These are phyloP conservation scores for Petaurus breviceps DNA, from an alignment of 2,113 vertebrate species.

Conservation along the genomic window DNA sequence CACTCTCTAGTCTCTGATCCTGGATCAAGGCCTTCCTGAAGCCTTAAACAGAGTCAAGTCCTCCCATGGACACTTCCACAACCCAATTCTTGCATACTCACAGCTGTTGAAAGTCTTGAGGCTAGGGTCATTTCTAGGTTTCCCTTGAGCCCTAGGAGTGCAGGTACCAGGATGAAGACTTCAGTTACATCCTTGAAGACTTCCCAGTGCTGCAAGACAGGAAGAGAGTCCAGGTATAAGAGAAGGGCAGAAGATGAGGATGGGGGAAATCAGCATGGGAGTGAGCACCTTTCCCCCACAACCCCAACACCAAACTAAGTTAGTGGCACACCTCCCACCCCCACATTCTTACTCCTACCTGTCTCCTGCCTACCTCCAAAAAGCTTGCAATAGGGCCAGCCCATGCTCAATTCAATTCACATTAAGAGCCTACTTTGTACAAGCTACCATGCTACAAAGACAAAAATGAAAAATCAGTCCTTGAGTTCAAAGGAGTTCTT, in stretches of 20 bases:
- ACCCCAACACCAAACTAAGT: slow-evolving; percentile 1
- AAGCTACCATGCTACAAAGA: neutral
- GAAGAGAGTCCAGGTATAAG: slow-evolving; percentile 51
- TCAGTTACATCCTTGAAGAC: slow-evolving; percentile 96
- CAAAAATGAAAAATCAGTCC: neutral
- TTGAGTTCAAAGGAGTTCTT: neutral
- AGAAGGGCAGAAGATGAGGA: neutral
- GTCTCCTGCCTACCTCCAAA: neutral
- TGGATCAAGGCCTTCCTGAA: neutral
- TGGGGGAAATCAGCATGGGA: slow-evolving; percentile 35
- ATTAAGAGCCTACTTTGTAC: neutral
- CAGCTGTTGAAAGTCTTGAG: slow-evolving; percentile 96
- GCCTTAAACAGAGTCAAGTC: neutral
- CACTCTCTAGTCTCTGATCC: neutral
- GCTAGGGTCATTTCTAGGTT: slow-evolving; percentile 99
- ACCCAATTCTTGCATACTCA: slow-evolving; percentile 83
- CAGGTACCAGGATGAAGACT: slow-evolving; percentile 98
- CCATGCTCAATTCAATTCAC: neutral
- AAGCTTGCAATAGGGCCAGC: neutral
- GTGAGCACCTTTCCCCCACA: slow-evolving; percentile 3
- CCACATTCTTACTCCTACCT: neutral
- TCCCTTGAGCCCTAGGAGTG: slow-evolving; percentile 96
- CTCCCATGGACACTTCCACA: neutral
- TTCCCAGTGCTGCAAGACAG: slow-evolving; percentile 92
- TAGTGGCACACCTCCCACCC: neutral